These are phyloP conservation scores for Xestia rhomboidea DNA, from an alignment of 2,888 invertebrate genomes.

Conservation along the genomic window DNA sequence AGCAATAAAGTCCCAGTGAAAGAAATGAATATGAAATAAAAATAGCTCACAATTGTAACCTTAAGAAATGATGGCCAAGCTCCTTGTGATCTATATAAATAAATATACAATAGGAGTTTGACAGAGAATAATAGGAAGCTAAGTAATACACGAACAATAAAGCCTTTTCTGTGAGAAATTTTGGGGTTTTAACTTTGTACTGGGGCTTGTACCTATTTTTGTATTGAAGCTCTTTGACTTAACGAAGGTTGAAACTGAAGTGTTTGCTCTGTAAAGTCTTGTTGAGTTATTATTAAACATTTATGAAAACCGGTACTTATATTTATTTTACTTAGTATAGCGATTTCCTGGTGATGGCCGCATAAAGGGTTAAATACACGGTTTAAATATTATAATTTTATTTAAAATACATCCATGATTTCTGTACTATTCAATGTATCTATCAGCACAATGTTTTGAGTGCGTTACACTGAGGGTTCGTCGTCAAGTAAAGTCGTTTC, in stretches of 20 bases:
- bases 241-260: slow-evolving; percentile 15
- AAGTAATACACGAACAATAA: slow-evolving; percentile 65
- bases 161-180: slow-evolving; percentile 48
- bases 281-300: not conserved
- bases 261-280: slow-evolving; percentile 1
- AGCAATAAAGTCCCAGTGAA: slow-evolving; percentile 3
- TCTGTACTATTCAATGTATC: not conserved
- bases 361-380: not conserved
- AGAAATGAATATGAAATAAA: slow-evolving; percentile 29
- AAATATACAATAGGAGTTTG: slow-evolving; percentile 71
- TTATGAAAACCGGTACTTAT: not conserved
- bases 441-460: not conserved
- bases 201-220: slow-evolving; percentile 13
- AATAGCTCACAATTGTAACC: slow-evolving; percentile 30
- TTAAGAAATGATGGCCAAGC: slow-evolving; percentile 28
- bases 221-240: slow-evolving; percentile 10
- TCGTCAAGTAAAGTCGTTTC: no score
- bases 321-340: not conserved
- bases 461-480: not conserved
- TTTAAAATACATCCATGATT: not conserved
- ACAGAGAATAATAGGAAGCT: slow-evolving; percentile 70
- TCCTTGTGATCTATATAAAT: slow-evolving; percentile 68
- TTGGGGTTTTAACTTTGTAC: slow-evolving; percentile 36
- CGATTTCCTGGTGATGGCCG: not conserved
- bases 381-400: not conserved